These are phyloP conservation scores for Trissolcus japonicus DNA, from an alignment of 2,888 invertebrate genomes.

Conservation along the genomic window DNA sequence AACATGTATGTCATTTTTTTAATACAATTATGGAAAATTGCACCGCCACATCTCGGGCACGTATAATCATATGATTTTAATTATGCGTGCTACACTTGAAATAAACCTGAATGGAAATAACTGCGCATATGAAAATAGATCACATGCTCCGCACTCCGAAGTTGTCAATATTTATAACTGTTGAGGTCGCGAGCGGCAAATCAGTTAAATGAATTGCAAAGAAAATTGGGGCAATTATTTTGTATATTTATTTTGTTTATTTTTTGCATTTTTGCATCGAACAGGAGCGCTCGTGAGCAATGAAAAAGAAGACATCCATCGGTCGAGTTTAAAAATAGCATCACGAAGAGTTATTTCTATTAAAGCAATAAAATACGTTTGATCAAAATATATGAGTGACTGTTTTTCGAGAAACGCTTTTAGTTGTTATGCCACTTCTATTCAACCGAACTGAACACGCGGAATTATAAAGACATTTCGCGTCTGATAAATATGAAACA, in stretches of 20 bases:
- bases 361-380: slow-evolving; percentile 36
- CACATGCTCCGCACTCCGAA: background rate
- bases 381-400: slow-evolving; percentile 37
- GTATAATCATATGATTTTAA: no score
- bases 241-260: background rate
- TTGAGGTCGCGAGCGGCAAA: no score
- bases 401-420: slow-evolving; percentile 28
- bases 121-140: slow-evolving; percentile 10
- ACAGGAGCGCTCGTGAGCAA: no score
- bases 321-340: slow-evolving; percentile 18
- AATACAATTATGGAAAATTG: slow-evolving; percentile 1
- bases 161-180: no score
- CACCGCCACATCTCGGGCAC: background rate
- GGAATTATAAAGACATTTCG: slow-evolving; percentile 50
- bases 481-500: slow-evolving; percentile 53
- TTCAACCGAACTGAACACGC: slow-evolving; percentile 42
- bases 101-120: slow-evolving; percentile 11
- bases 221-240: no score
- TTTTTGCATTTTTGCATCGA: background rate
- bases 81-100: no score
- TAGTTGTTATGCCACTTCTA: slow-evolving; percentile 37
- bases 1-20: no score
- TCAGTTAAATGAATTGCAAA: no score
- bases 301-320: no score
- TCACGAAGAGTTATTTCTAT: slow-evolving; percentile 16